Evolutionary conservation across 2,113 vertebrate species (phyloP).

Genomic region (Halichoeres trimaculatus): DNA sequence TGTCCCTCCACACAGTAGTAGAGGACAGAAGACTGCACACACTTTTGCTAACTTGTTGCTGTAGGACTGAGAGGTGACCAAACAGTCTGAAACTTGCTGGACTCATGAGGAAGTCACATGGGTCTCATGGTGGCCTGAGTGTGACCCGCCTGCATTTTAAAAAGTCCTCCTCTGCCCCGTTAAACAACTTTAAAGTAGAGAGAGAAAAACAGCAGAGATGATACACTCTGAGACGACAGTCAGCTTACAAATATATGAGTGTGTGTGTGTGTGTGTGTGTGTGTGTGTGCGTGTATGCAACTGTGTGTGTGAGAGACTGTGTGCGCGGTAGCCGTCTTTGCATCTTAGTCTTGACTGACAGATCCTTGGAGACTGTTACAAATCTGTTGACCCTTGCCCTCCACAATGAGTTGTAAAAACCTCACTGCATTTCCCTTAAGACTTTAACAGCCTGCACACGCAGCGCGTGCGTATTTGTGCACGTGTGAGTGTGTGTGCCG

Average conservation of each 20-base stretch:
- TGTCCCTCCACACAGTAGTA: no score
- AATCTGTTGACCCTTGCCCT: constrained; percentile 80
- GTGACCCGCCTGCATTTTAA: neutral
- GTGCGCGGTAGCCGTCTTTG: constrained; percentile 9
- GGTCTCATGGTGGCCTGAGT: neutral
- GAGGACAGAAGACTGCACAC: no score
- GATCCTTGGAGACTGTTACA: constrained; percentile 74
- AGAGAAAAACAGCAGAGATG: constrained; percentile 2
- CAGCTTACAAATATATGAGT: constrained; percentile 16
- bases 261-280: neutral
- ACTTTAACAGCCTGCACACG: constrained; percentile 75
- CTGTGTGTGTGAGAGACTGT: neutral
- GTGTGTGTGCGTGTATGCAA: constrained; percentile 12
- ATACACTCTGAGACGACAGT: neutral
- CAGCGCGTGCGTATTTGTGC: constrained; percentile 10
- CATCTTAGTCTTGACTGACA: constrained; percentile 68
- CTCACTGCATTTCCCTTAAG: constrained; percentile 80
- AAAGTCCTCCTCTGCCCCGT: neutral
- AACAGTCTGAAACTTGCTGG: no score
- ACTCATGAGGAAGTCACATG: no score
- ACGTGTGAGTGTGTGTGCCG: neutral
- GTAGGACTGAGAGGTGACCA: neutral
- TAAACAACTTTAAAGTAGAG: neutral
- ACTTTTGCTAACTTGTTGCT: neutral
- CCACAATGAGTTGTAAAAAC: constrained; percentile 79